Evolutionary conservation across 2,113 vertebrate genomes (phyloP), one percentile per base, ranked within the genome.

Genomic region (Scatophagus argus): DNA sequence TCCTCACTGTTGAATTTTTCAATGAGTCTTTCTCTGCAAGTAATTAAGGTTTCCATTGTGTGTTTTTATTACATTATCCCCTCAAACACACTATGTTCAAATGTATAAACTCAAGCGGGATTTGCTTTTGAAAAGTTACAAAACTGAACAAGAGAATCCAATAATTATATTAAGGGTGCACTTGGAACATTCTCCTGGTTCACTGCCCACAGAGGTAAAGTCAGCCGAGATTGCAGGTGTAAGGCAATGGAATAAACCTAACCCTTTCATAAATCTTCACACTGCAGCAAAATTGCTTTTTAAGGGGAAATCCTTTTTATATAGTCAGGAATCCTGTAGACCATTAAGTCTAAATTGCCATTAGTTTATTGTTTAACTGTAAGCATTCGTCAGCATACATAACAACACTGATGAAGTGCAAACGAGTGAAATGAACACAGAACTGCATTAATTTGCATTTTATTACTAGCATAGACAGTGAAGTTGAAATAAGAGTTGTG

Each of bases 111-210:
- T 84, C 82, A 78, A 71, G 36, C 47, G 62, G 62, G 75, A 77
- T 83, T 91, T 90, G 66, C 54, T 77, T 91, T 74, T 67, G 56
- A 61, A 81, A 83, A 85, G 67, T 83, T 83, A 70, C 59, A 81
- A 63, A 87, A 74, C 19, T 0, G 5, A 59, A 39, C 52, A 41
- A 36, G 56, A 54, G 17, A 61, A 55, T 75, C 16, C 46, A 68
- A 52, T 79, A 77, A 85, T 82, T 79, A 75, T 56, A 81, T 79
- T 44, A 63, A 76, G 55, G 44, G 2, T 13, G 3, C 44, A 63
- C 56, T 80, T 63, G 32, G 85, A 78, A 76, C 51, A 16, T 39
- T 60, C 47, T 63, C 41, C 25, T 63, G 16, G 52, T 66, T 66
- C 27, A 63, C 72, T 58, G 49, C 25, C 71, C 41, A 55, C 3